These are phyloP conservation scores for Elgaria multicarinata DNA, from an alignment of 2,113 vertebrate genomes.

Conservation along the genomic window DNA sequence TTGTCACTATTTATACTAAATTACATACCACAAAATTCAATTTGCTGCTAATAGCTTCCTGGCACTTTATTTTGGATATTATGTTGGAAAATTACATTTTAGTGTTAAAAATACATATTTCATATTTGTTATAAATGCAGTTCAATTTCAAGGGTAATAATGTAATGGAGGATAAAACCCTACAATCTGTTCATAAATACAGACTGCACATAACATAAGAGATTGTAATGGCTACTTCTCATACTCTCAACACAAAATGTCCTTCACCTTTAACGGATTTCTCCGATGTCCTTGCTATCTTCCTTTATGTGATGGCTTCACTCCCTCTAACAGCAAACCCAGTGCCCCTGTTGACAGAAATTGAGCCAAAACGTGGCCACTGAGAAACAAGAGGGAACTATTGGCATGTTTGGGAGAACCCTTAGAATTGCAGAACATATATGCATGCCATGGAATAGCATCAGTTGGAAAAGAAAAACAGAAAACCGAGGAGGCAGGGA, in stretches of 20 bases:
- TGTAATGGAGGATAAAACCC: constrained; percentile 44
- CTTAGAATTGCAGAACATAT: neutral
- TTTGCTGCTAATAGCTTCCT: constrained; percentile 74
- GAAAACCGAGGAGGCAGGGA: neutral
- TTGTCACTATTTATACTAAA: constrained; percentile 75
- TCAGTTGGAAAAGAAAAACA: neutral
- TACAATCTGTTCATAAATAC: constrained; percentile 62
- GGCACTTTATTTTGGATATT: constrained; percentile 73
- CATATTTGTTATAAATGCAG: constrained; percentile 54
- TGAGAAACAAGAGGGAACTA: neutral
- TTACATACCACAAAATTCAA: constrained; percentile 73
- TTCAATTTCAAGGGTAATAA: constrained; percentile 65
- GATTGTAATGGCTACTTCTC: constrained; percentile 55
- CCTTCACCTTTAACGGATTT: constrained; percentile 8
- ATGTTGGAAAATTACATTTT: constrained; percentile 72
- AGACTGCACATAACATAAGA: constrained; percentile 24
- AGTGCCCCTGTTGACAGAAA: neutral
- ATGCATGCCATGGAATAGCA: neutral
- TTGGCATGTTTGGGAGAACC: neutral
- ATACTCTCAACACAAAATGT: constrained; percentile 20
- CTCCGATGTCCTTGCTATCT: constrained; percentile 24
- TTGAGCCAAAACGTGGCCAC: neutral
- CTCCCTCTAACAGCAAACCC: constrained; percentile 18
- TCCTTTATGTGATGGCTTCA: constrained; percentile 11
- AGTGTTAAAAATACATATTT: constrained; percentile 62